phyloP scores from a whole-genome alignment of 2,797 vertebrate genomes.

The Miichthys miiuy region DNA sequence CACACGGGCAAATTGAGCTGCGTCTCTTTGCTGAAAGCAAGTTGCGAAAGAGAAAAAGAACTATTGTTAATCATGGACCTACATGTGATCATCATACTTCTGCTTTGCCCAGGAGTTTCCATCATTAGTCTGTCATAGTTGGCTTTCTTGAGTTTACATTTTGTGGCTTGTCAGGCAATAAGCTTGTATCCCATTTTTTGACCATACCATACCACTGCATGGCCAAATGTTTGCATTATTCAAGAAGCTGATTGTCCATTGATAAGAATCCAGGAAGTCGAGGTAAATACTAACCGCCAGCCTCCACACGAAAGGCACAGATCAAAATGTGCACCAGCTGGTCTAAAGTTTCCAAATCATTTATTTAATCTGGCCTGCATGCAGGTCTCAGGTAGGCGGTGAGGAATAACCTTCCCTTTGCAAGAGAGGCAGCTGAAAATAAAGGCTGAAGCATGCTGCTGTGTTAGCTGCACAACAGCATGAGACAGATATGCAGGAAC shows the following conservation, averaged over 20 bases:
- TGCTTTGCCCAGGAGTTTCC: constrained; percentile 31
- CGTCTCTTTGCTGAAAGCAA: constrained; percentile 27
- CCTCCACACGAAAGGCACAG: constrained; percentile 38
- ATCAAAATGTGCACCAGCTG: constrained; percentile 52
- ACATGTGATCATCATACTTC: constrained; percentile 10
- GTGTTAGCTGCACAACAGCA: constrained; percentile 23
- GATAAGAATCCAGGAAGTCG: constrained; percentile 35
- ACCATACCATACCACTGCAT: background rate
- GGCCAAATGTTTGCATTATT: constrained; percentile 33
- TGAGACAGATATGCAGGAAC: constrained; percentile 4
- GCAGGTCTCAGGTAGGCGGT: constrained; percentile 24
- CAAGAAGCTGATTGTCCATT: constrained; percentile 3
- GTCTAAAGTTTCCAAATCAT: constrained; percentile 47
- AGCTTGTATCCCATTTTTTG: background rate
- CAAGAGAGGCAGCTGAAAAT: constrained; percentile 42
- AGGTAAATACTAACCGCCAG: constrained; percentile 21
- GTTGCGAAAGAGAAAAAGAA: constrained; percentile 24
- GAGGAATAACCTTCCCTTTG: constrained; percentile 28
- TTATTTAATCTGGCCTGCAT: constrained; percentile 56
- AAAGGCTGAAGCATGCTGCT: constrained; percentile 23
- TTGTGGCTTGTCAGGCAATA: constrained; percentile 7
- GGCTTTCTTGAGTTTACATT: constrained; percentile 10
- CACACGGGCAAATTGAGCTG: constrained; percentile 18
- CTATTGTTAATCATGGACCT: constrained; percentile 14
- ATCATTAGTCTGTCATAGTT: constrained; percentile 23